These are phyloP conservation scores for Ailuropoda melanoleuca DNA, from an alignment of 2,113 vertebrate genomes.

Conservation along the genomic window DNA sequence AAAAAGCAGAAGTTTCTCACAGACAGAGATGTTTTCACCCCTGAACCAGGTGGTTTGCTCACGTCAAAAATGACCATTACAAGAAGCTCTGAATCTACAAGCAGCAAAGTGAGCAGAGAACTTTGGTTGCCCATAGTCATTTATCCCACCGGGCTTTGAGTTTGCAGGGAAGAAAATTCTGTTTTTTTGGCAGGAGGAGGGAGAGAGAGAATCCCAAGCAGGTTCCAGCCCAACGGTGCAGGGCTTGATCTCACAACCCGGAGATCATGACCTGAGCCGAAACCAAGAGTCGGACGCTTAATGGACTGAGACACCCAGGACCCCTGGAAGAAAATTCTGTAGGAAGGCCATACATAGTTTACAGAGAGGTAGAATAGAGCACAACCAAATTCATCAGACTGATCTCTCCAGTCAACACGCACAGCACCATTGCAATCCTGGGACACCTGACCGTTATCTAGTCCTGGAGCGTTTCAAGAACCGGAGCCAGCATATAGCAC, in stretches of 20 bases:
- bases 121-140: neutral
- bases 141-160: neutral
- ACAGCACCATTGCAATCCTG: neutral
- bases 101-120: neutral
- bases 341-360: neutral
- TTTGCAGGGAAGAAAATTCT: neutral
- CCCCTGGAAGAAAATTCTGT: neutral
- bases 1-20: neutral
- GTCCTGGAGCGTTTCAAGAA: neutral
- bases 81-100: neutral
- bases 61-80: neutral
- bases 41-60: neutral
- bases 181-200: too few relatives aligned
- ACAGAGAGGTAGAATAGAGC: neutral
- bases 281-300: neutral
- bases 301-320: neutral
- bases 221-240: too few relatives aligned
- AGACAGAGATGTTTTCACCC: neutral
- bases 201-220: neutral
- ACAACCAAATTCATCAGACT: neutral
- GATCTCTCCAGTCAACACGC: neutral
- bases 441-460: neutral
- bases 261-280: neutral
- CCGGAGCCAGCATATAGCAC: neutral
- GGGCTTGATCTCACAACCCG: neutral